Evolutionary conservation across 2,888 invertebrate species (phyloP).

Genomic region (Papilio protenor): DNA sequence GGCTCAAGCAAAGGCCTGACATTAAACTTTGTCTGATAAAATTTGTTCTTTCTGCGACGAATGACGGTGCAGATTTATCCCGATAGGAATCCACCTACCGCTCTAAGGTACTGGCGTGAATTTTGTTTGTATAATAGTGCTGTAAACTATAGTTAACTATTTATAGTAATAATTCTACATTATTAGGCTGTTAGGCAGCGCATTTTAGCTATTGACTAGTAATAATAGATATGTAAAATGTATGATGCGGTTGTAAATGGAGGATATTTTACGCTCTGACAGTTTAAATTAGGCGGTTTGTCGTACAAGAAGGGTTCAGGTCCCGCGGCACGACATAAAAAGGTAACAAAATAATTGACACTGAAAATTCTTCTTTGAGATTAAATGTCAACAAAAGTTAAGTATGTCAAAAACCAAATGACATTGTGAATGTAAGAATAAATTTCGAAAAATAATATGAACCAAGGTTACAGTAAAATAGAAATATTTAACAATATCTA

Average conservation of each 20-base stretch:
- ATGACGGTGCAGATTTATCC: neutral
- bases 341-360: too few relatives aligned
- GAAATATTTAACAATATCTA: neutral
- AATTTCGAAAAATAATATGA: conserved; percentile 5
- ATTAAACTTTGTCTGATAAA: neutral
- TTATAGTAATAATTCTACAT: too few relatives aligned
- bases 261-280: too few relatives aligned
- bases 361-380: neutral
- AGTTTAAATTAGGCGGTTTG: too few relatives aligned
- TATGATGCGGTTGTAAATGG: too few relatives aligned
- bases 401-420: neutral
- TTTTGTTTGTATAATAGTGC: too few relatives aligned
- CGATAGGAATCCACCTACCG: neutral
- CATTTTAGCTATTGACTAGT: too few relatives aligned
- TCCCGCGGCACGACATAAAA: neutral
- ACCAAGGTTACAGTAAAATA: neutral
- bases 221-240: too few relatives aligned
- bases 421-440: conserved; percentile 17
- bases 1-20: neutral
- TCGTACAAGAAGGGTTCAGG: too few relatives aligned
- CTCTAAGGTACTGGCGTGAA: too few relatives aligned
- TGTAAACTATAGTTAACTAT: too few relatives aligned
- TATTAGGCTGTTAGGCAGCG: too few relatives aligned
- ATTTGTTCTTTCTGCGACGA: neutral
- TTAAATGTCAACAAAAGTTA: conserved; percentile 1